These are phyloP conservation scores for Drosophila borborema DNA, from an alignment of 2,888 invertebrate species.

Conservation along the genomic window DNA sequence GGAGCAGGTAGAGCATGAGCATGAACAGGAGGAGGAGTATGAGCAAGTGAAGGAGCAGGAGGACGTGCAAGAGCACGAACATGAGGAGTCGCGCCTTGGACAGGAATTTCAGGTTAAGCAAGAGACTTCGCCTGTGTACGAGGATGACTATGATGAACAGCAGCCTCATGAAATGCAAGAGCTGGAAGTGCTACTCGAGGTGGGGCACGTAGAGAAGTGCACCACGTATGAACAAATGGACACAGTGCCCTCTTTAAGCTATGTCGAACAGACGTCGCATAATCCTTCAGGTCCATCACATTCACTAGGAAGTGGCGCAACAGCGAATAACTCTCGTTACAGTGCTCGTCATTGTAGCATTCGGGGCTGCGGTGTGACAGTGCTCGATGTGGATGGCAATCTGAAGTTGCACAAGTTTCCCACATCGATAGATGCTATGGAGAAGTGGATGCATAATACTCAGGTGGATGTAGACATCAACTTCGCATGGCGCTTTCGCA, in stretches of 20 bases:
- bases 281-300: not conserved
- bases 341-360: slow-evolving; percentile 65
- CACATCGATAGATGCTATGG: slow-evolving; percentile 46
- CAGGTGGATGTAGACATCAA: slow-evolving; percentile 63
- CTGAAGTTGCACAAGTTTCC: slow-evolving; percentile 74
- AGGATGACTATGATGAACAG: slow-evolving; percentile 21
- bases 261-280: slow-evolving; percentile 16
- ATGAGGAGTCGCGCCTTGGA: slow-evolving; percentile 31
- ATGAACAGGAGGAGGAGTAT: slow-evolving; percentile 7
- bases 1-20: slow-evolving; percentile 7
- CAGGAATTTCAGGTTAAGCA: slow-evolving; percentile 33
- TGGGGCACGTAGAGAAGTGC: slow-evolving; percentile 71
- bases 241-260: slow-evolving; percentile 21
- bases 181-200: slow-evolving; percentile 65
- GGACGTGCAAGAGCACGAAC: slow-evolving; percentile 13
- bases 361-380: slow-evolving; percentile 57
- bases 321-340: slow-evolving; percentile 38
- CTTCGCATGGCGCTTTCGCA: slow-evolving; percentile 71
- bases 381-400: slow-evolving; percentile 44
- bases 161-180: slow-evolving; percentile 44
- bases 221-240: slow-evolving; percentile 64
- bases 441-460: slow-evolving; percentile 76
- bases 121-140: not conserved
- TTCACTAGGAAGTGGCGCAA: not conserved
- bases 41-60: too few species aligned